phyloP scores from a whole-genome alignment of 1,140 invertebrate species.

The Leptopilina clavipes region DNA sequence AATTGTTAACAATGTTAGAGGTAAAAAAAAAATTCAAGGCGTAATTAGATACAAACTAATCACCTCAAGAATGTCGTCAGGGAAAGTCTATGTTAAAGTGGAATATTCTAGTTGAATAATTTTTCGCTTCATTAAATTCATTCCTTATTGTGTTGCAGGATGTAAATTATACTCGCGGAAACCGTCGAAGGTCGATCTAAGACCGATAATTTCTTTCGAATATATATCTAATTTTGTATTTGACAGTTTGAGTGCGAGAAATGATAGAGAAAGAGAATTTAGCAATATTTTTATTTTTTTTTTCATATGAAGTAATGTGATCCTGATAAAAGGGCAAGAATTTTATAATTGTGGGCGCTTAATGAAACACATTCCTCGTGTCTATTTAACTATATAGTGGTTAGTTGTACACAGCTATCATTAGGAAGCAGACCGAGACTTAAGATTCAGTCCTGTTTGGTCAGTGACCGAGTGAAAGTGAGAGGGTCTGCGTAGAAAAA shows the following conservation, averaged over 20 bases:
- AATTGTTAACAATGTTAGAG: not conserved
- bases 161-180: not conserved
- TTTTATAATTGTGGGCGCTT: not conserved
- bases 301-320: not conserved
- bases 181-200: not conserved
- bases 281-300: not conserved
- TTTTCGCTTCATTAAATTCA: not conserved
- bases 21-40: not conserved
- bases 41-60: not conserved
- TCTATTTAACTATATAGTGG: slow-evolving; percentile 45
- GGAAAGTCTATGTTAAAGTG: not conserved
- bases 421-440: slow-evolving; percentile 55
- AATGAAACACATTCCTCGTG: slow-evolving; percentile 49
- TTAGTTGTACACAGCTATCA: slow-evolving; percentile 41
- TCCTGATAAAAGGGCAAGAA: slow-evolving; percentile 4
- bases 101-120: slow-evolving; percentile 8
- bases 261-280: not conserved
- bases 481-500: slow-evolving; percentile 60
- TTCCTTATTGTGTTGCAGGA: slow-evolving; percentile 8
- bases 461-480: slow-evolving; percentile 65
- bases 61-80: not conserved
- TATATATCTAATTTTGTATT: slow-evolving; percentile 22
- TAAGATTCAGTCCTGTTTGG: slow-evolving; percentile 51
- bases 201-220: not conserved
- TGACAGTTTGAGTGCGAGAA: not conserved